Conservation (phyloP, 1,140 invertebrate species). For the Pseudomyrmex cubaensis region DNA sequence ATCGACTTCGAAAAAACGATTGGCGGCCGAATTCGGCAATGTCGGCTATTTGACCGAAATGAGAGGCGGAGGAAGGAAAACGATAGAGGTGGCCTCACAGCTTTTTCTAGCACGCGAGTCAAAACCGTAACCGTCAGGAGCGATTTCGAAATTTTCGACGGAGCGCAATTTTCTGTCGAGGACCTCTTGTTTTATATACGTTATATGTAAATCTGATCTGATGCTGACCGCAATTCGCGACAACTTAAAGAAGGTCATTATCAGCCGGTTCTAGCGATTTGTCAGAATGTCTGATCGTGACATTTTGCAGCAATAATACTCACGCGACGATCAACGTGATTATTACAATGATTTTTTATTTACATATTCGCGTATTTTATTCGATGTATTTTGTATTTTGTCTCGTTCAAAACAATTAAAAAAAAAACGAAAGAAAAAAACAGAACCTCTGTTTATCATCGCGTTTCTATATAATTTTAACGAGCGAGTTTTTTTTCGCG, state of each 20-base stretch:
- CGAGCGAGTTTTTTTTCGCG: neutral
- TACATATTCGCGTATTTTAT: neutral
- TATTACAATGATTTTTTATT: neutral
- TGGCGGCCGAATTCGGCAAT: conserved; percentile 18
- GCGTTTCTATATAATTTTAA: neutral
- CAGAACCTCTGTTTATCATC: neutral
- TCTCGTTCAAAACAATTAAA: too few relatives aligned
- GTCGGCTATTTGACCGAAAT: conserved; percentile 23
- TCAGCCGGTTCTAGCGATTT: neutral
- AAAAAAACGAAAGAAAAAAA: too few relatives aligned
- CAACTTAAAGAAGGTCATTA: conserved; percentile 74
- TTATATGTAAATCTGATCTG: conserved; percentile 72
- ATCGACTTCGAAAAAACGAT: conserved; percentile 7
- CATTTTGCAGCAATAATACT: conserved; percentile 46
- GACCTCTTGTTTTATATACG: conserved; percentile 59
- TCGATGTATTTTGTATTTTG: too few relatives aligned
- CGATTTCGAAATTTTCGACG: conserved; percentile 57
- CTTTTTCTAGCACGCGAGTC: conserved; percentile 16
- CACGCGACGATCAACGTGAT: neutral
- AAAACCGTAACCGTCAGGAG: neutral
- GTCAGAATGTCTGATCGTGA: conserved; percentile 39
- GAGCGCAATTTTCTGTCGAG: conserved; percentile 8
- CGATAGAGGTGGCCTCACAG: too few relatives aligned
- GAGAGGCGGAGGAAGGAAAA: neutral
- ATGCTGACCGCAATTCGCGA: conserved; percentile 9